Evolutionary conservation across 2,113 vertebrate genomes (phyloP).

Genomic region (Oncorhynchus nerka): DNA sequence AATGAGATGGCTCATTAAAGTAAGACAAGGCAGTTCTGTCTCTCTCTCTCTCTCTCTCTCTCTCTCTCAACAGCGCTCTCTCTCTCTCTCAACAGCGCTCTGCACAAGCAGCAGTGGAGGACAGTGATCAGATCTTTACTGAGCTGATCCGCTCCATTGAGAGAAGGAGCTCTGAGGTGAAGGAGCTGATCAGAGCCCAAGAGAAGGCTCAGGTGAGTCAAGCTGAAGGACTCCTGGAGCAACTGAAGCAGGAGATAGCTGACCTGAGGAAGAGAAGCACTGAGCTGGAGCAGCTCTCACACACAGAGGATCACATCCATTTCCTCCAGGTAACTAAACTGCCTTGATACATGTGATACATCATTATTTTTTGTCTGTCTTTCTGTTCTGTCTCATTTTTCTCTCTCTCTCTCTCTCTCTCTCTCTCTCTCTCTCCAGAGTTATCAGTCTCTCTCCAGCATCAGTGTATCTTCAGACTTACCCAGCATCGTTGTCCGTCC

Average conservation of each 20-base stretch:
- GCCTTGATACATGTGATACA: too few species aligned
- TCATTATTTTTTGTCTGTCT: too few species aligned
- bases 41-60: too few species aligned
- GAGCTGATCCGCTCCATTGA: slow-evolving; percentile 6
- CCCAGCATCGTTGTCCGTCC: too few species aligned
- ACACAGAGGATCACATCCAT: background rate
- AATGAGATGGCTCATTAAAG: too few species aligned
- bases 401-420: too few species aligned
- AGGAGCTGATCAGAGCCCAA: slow-evolving; percentile 24
- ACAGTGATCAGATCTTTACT: slow-evolving; percentile 7
- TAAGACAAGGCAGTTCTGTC: slow-evolving; percentile 20
- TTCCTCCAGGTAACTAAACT: background rate
- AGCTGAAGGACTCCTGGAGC: background rate
- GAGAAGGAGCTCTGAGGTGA: slow-evolving; percentile 15
- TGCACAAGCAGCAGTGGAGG: slow-evolving; percentile 32
- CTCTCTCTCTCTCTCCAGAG: too few species aligned
- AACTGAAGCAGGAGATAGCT: background rate
- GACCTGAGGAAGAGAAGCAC: background rate
- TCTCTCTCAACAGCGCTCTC: too few species aligned
- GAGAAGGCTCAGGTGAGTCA: slow-evolving; percentile 10
- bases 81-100: slow-evolving; percentile 24
- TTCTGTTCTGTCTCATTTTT: accelerated
- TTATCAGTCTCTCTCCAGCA: too few species aligned
- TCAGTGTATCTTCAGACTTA: too few species aligned
- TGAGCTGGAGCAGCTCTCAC: background rate